Evolutionary conservation across 1,140 invertebrate species (phyloP), one percentile per base, ranked within the genome.

Genomic region (Pseudomyrmex gracilis): DNA sequence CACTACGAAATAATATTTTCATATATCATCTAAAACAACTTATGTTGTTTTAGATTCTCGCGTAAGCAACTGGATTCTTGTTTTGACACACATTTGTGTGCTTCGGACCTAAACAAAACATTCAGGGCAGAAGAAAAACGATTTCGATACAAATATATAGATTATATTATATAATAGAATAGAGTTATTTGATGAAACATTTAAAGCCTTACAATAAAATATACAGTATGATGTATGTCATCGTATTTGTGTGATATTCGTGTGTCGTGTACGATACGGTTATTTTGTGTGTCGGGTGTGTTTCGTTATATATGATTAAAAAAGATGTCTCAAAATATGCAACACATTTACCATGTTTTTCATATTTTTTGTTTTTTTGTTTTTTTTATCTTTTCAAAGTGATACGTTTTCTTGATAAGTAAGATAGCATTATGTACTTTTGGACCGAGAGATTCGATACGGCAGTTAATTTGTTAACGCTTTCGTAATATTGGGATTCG

Each of bases 201-300:
- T 94, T 90, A 94, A 94, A 94, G 93, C 93, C 92, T 93, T 93
- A 93, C 89, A 89, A 80, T 94, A 93, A 94, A 94, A 93, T 93
- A 92, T 94, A 93, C 91, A 92, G 82, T 93, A 89, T 92, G 85
- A 88, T 89, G 87, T 91, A 86, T 87, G 76, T 87, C 74, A 34
- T 84, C 73, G 57, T 84, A 70, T 17, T 53, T 13, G 63, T 73
- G 60, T 87, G 83, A 47, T 13, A 51, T 34, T 13, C 82, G 77
- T 88, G 78, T 90, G 74, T 87, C 84, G 67, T 55, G 60, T 90
- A 70, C 43, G 13, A 53, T 66, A 47, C 51, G 53, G 17, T 58
- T 24, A 55, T 20, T 17, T 76, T 55, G 49, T 63, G 63, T 85
- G 82, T 85, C 45, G 15, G 53, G 57, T 45, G 58, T 85, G 58